A percentile compares a stretch with the other conserved stretches of the same genome.
These are phyloP conservation scores for Mobula birostris DNA, from an alignment of 2,113 vertebrate genomes.

Conservation along the genomic window DNA sequence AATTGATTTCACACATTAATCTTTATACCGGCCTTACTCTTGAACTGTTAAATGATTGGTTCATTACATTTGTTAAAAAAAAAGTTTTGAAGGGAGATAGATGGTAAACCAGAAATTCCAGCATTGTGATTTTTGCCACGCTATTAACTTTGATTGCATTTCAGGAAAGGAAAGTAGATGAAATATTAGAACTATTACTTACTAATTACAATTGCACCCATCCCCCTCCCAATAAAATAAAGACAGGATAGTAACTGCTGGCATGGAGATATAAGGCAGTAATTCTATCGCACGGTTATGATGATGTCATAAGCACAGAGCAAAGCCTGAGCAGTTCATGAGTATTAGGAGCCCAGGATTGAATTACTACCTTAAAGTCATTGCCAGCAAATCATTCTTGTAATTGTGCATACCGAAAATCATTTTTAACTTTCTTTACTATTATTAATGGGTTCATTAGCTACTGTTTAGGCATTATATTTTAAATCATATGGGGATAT, in stretches of 20 bases:
- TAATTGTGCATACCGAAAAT: neutral
- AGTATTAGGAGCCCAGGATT: neutral
- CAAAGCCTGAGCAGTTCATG: slow-evolving; percentile 9
- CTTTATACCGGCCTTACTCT: neutral
- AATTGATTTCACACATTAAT: slow-evolving; percentile 16
- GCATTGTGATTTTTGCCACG: neutral
- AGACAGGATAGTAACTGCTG: neutral
- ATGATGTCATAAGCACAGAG: neutral
- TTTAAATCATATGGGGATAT: neutral
- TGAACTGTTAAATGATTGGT: neutral
- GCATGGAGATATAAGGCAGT: neutral
- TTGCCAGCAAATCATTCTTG: slow-evolving; percentile 6
- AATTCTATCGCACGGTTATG: slow-evolving; percentile 24
- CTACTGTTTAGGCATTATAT: too few relatives aligned
- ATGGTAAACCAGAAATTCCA: neutral
- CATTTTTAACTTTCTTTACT: slow-evolving; percentile 7
- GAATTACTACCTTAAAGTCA: slow-evolving; percentile 27
- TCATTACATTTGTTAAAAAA: neutral
- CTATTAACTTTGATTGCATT: neutral
- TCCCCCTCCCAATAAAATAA: neutral
- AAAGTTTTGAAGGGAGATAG: neutral
- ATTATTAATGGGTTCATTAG: slow-evolving; percentile 23
- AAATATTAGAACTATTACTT: neutral
- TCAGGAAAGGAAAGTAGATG: neutral
- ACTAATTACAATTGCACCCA: neutral